Evolutionary conservation across 2,797 vertebrate genomes (phyloP).

Genomic region (Sarcoramphus papa): DNA sequence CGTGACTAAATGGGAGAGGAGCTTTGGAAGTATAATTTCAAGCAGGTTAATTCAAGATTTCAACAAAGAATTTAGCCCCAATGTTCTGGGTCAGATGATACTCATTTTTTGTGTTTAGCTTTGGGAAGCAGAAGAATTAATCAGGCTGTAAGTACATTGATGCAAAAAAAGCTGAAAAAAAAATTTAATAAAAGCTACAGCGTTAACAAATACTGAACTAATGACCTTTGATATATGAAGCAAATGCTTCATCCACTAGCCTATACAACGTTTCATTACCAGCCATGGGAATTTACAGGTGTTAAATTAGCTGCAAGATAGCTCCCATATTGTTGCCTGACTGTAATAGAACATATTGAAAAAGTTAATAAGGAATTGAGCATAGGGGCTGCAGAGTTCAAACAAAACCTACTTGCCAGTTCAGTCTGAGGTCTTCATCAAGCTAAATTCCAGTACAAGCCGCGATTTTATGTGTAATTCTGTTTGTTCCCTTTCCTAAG

Average conservation of each 20-base stretch:
- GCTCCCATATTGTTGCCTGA: conserved; percentile 33
- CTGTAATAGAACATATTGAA: conserved; percentile 38
- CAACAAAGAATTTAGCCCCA: neutral
- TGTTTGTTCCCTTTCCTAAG: neutral
- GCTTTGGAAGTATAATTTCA: neutral
- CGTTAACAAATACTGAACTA: conserved; percentile 44
- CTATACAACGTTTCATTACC: conserved; percentile 29
- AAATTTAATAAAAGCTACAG: conserved; percentile 31
- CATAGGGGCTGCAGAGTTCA: neutral
- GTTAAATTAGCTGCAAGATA: conserved; percentile 60
- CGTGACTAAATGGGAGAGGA: fast-evolving
- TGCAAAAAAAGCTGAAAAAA: neutral
- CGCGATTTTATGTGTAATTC: neutral
- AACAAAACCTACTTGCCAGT: neutral
- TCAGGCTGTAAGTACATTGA: neutral
- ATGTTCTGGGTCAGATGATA: neutral
- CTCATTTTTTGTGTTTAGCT: neutral
- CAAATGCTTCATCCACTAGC: conserved; percentile 4
- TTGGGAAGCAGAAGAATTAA: conserved; percentile 27
- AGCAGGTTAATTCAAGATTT: neutral
- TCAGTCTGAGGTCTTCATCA: conserved; percentile 9
- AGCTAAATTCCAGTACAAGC: neutral
- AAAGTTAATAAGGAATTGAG: conserved; percentile 45
- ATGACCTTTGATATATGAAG: conserved; percentile 55
- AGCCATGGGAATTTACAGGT: conserved; percentile 59